Conservation (phyloP, 1,140 invertebrate genomes). For the Drosophila erecta region DNA sequence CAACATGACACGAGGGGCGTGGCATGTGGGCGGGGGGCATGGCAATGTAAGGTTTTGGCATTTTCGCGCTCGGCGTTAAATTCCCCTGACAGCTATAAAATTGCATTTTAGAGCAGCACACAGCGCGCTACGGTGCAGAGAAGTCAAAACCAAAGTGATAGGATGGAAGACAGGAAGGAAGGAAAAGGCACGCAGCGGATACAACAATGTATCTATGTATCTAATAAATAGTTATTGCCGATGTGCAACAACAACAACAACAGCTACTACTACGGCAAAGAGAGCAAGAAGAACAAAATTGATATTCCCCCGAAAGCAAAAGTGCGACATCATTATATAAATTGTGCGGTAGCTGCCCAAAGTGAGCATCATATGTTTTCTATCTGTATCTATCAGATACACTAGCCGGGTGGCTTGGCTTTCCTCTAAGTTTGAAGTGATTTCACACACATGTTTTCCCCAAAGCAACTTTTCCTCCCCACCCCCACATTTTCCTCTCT, state of each 20-base stretch:
- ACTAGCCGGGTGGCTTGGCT: constrained; percentile 39
- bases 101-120: constrained; percentile 77
- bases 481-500: constrained; percentile 7
- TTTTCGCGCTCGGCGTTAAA: constrained; percentile 83
- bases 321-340: constrained; percentile 83
- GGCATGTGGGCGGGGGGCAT: neutral
- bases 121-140: constrained; percentile 11
- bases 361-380: constrained; percentile 78
- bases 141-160: constrained; percentile 37
- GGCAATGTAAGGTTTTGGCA: constrained; percentile 61
- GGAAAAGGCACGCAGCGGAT: constrained; percentile 41
- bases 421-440: constrained; percentile 62
- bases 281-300: constrained; percentile 58
- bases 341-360: constrained; percentile 61
- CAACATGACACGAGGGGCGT: constrained; percentile 59
- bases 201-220: constrained; percentile 75
- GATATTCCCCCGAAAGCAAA: constrained; percentile 74
- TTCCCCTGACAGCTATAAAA: constrained; percentile 82
- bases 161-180: constrained; percentile 1
- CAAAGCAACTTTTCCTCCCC: constrained; percentile 26
- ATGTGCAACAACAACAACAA: constrained; percentile 55
- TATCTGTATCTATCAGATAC: constrained; percentile 79
- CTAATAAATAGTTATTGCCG: constrained; percentile 82
- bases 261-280: neutral
- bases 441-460: constrained; percentile 76